Percentiles rank a stretch among this genome's conserved stretches.
These are phyloP conservation scores for Cosmorhoe ocellata DNA, from an alignment of 2,888 invertebrate species.

Conservation along the genomic window DNA sequence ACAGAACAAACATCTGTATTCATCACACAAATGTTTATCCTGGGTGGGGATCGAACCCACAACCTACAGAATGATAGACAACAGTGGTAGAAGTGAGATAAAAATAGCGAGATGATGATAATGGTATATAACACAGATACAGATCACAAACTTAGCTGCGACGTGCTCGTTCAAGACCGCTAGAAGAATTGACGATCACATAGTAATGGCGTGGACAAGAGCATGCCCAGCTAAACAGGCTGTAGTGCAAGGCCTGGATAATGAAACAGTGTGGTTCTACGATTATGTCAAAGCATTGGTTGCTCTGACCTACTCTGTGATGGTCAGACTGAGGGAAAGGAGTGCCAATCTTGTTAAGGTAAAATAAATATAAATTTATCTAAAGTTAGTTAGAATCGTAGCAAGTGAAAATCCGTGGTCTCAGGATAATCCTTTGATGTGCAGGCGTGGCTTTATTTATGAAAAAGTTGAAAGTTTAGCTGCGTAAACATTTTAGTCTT, in stretches of 20 bases:
- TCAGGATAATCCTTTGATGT: too few relatives aligned
- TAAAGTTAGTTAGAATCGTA: too few relatives aligned
- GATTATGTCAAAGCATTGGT: conserved; percentile 52
- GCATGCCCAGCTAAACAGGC: conserved; percentile 47
- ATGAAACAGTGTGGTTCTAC: conserved; percentile 49
- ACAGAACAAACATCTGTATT: too few relatives aligned
- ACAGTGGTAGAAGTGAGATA: too few relatives aligned
- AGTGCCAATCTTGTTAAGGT: conserved; percentile 51
- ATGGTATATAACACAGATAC: conserved; percentile 51
- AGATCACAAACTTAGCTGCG: conserved; percentile 49
- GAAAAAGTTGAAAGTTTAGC: too few relatives aligned
- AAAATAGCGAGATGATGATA: too few relatives aligned
- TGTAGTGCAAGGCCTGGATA: conserved; percentile 33
- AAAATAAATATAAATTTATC: conserved; percentile 18
- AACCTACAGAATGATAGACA: too few relatives aligned
- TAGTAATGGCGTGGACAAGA: conserved; percentile 53
- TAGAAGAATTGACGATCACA: conserved; percentile 42
- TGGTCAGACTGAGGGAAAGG: conserved; percentile 38
- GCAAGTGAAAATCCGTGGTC: too few relatives aligned
- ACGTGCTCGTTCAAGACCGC: conserved; percentile 48
- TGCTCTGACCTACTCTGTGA: conserved; percentile 45
- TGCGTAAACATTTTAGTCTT: too few relatives aligned
- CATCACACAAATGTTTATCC: too few relatives aligned
- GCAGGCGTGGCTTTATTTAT: too few relatives aligned
- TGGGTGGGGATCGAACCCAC: too few relatives aligned